Evolutionary conservation across 1,140 invertebrate genomes (phyloP), one percentile per base, ranked within the genome.

Genomic region (Brachystomella parvula): DNA sequence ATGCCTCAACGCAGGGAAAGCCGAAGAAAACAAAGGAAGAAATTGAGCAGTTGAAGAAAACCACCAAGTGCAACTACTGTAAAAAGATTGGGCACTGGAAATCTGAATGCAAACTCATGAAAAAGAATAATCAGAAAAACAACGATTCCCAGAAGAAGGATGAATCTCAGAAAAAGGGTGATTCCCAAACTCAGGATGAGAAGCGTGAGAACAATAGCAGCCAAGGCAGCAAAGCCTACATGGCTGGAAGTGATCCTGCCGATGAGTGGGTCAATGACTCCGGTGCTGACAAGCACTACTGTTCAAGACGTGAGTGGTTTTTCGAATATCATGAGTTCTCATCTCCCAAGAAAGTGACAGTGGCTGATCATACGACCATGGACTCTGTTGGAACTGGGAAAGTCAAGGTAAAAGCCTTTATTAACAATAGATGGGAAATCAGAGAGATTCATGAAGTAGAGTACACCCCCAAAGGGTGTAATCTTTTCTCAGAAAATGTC

Each of bases 401-500:
- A 12, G 53, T 21, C 9, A 56, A 28, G 24, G n/a, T 63, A 0
- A 1, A 60, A 21, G 66, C 66, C 3, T 31, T 44, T 6, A 49
- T 67, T 12, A 1, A 21, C 9, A 39, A 29, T 0, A 2, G 35
- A 26, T 67, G 66, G 66, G 6, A 32, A 19, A 2, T 19, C 33
- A 53, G 60, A 29, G 47, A 26, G n/a, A 26, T 67, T 0, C 2
- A 9, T 0, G 30, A 62, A 39, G 65, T 66, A 2, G 47, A 66
- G 24, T 57, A 66, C 28, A 44, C 35, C n/a, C 65, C 65, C 1
- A 60, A 32, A 3, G 60, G 57, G 15, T 28, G 47, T 15, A 56
- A 56, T 26, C 65, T 66, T 12, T 39, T 66, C 30, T n/a, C n/a
- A n/a, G n/a, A 67, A 31, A 63, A 63, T 24, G 39, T 67, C 1